Percentiles rank a stretch among this genome's conserved stretches.
phyloP scores from a whole-genome alignment of 2,888 invertebrate species.

The Diplolepis rosae region DNA sequence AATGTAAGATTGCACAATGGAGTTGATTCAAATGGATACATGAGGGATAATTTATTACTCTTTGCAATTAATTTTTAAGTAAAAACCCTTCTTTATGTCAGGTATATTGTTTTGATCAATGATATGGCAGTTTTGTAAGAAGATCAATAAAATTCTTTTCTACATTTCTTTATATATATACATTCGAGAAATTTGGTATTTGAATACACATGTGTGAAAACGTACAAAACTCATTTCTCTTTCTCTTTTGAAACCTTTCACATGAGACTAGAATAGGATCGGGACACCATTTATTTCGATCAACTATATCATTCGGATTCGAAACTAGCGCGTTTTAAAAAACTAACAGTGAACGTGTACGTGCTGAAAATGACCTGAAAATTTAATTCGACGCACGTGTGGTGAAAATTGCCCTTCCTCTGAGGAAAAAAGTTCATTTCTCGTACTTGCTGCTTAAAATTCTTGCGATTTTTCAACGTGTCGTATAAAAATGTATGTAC shows the following conservation, averaged over 20 bases:
- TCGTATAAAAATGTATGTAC: background rate
- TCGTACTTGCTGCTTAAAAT: background rate
- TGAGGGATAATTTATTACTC: too few relatives aligned
- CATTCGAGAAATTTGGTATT: too few relatives aligned
- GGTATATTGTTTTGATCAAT: too few relatives aligned
- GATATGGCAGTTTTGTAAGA: too few relatives aligned
- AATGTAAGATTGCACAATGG: too few relatives aligned
- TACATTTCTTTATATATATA: too few relatives aligned
- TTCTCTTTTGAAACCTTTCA: background rate
- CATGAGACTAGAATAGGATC: background rate
- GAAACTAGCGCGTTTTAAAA: slow-evolving; percentile 19
- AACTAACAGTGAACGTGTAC: slow-evolving; percentile 24
- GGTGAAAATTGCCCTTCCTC: slow-evolving; percentile 16
- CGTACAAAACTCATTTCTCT: background rate
- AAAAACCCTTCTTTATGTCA: too few relatives aligned
- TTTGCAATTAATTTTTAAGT: too few relatives aligned
- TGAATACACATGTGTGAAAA: background rate
- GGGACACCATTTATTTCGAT: slow-evolving; percentile 18
- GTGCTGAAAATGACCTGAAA: slow-evolving; percentile 25
- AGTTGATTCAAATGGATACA: too few relatives aligned
- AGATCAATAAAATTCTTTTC: too few relatives aligned
- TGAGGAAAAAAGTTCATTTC: slow-evolving; percentile 13
- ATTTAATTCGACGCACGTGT: slow-evolving; percentile 27
- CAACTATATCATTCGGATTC: slow-evolving; percentile 20
- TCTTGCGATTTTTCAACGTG: background rate